phyloP scores from a whole-genome alignment of 1,140 invertebrate species.

The Aphidius ervi region DNA sequence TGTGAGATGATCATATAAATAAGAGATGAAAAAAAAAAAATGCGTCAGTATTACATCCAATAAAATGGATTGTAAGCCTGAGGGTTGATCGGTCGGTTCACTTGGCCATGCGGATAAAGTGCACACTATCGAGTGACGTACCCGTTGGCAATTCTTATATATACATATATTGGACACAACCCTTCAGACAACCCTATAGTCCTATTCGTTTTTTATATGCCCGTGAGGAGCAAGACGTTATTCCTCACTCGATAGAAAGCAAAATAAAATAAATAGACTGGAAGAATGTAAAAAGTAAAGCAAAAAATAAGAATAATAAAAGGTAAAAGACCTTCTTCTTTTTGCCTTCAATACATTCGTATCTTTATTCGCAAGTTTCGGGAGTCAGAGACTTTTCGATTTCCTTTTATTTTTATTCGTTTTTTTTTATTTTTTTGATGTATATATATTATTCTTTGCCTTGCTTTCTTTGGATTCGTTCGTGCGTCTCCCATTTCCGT shows the following conservation, averaged over 20 bases:
- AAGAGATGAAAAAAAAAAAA: not conserved
- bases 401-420: not conserved
- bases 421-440: too few species aligned
- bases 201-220: too few species aligned
- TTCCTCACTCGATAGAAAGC: not conserved
- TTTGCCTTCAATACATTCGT: too few species aligned
- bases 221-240: slow-evolving; percentile 7
- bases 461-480: not conserved
- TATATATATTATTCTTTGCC: too few species aligned
- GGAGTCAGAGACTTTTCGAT: slow-evolving; percentile 8
- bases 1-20: not conserved
- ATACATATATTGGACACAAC: too few species aligned
- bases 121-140: slow-evolving; percentile 7
- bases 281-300: not conserved
- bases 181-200: too few species aligned
- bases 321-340: not conserved
- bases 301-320: not conserved
- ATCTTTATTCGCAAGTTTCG: not conserved
- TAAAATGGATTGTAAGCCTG: slow-evolving; percentile 19
- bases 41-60: slow-evolving; percentile 19
- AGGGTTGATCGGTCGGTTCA: slow-evolving; percentile 2
- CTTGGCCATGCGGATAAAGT: slow-evolving; percentile 7
- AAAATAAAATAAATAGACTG: not conserved
- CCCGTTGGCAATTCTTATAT: too few species aligned
- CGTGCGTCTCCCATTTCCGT: slow-evolving; percentile 9